phyloP scores from a whole-genome alignment of 2,888 invertebrate genomes.

The Metacarcinus magister region DNA sequence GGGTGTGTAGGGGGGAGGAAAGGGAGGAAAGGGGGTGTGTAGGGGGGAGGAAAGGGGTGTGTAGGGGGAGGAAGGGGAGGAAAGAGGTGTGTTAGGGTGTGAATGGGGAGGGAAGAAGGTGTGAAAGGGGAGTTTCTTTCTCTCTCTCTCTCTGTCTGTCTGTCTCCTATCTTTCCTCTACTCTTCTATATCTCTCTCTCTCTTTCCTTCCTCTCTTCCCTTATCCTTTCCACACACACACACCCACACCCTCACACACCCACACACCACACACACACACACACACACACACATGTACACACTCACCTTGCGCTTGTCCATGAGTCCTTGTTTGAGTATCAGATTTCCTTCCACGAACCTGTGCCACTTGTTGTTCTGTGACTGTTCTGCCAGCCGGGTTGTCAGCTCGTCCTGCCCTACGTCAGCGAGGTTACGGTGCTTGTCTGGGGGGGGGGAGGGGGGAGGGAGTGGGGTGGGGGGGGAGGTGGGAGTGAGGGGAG shows the following conservation, averaged over 20 bases:
- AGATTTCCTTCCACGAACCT: conserved; percentile 94
- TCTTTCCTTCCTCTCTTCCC: neutral
- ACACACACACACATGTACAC: neutral
- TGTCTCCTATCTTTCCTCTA: neutral
- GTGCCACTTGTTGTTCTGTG: conserved; percentile 90
- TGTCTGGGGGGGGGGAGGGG: conserved; percentile 26
- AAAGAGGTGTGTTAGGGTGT: neutral
- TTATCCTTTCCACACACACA: neutral
- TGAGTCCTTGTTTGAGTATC: conserved; percentile 96
- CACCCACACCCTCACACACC: neutral
- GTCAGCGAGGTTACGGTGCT: conserved; percentile 74
- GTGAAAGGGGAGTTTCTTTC: no score
- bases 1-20: no score
- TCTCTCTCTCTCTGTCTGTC: neutral
- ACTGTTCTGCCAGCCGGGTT: conserved; percentile 88
- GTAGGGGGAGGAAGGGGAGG: no score
- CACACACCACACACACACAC: conserved; percentile 9
- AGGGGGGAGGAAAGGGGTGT: no score
- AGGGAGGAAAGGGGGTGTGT: no score
- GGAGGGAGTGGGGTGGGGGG: no score
- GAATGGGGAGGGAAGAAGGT: neutral
- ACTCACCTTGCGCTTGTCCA: conserved; percentile 94
- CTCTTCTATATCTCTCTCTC: neutral
- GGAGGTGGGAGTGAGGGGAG: no score
- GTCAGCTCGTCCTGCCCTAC: conserved; percentile 83